These are phyloP conservation scores for Microdon myrmicae DNA, from an alignment of 2,888 invertebrate genomes.

Conservation along the genomic window DNA sequence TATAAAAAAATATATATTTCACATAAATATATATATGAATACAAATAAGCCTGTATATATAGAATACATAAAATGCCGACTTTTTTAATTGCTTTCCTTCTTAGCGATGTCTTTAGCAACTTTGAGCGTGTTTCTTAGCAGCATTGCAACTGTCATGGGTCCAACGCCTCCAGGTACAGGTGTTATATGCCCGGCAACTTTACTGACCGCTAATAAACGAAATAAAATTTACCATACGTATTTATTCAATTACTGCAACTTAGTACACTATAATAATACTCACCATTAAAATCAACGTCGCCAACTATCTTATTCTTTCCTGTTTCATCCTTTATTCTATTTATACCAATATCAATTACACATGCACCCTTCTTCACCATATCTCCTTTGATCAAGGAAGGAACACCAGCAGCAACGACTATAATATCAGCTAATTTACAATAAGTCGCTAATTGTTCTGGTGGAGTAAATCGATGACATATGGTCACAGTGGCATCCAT, in stretches of 20 bases:
- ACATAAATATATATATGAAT: too few relatives aligned
- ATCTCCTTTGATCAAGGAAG: conserved; percentile 79
- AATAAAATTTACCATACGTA: conserved; percentile 58
- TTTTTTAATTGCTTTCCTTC: conserved; percentile 3
- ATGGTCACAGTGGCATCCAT: conserved; percentile 90
- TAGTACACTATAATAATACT: conserved; percentile 37
- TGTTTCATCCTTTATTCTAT: conserved; percentile 73
- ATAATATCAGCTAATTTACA: conserved; percentile 69
- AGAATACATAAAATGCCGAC: too few relatives aligned
- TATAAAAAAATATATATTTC: too few relatives aligned
- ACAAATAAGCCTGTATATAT: too few relatives aligned
- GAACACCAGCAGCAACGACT: conserved; percentile 72
- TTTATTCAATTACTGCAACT: neutral
- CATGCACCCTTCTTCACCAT: conserved; percentile 92
- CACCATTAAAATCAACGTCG: conserved; percentile 88
- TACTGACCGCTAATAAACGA: conserved; percentile 72
- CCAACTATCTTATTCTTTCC: conserved; percentile 83
- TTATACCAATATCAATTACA: conserved; percentile 90
- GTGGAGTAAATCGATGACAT: conserved; percentile 88
- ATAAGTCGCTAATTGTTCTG: conserved; percentile 76
- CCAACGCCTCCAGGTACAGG: conserved; percentile 94
- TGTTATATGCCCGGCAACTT: conserved; percentile 85
- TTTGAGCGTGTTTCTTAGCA: conserved; percentile 87
- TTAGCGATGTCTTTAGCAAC: conserved; percentile 71
- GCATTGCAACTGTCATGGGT: conserved; percentile 93